Base-by-base conservation (phyloP, 2,888 invertebrate genomes). In the Oscheius sp. region DNA sequence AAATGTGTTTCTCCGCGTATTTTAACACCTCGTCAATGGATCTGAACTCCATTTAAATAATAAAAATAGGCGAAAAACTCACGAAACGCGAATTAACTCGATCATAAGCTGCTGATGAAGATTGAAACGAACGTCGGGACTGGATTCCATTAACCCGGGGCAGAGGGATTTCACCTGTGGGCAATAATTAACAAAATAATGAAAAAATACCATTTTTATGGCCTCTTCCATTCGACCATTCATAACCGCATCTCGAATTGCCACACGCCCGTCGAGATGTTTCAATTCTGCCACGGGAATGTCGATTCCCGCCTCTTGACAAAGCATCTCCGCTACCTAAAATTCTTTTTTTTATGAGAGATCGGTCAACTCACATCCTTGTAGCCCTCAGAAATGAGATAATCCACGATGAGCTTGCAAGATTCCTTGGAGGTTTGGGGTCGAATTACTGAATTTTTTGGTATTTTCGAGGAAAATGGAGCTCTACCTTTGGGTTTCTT, bases 311-410 rank as follows among this genome's bases (percentile, higher is more conserved):
- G 58, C 58, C 23, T 69, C 69, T 41, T 13, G 18, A 21, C 70
- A 70, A 2, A 70, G 41, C 1, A n/a, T 45, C 35, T 70, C 58
- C 1, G 59, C 70, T n/a, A 29, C 66, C 66, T 66, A 41, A 46
- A 46, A n/a, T 12, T 2, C n/a, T 12, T 13, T 6, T n/a, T 41
- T 6, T 35, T 9, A 35, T 35, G 23, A 2, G 21, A 23, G 27
- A 27, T 25, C 25, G 45, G 23, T 1, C 27, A 29, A 18, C 16
- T 49, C 13, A 69, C 70, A 21, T 70, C 59, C 35, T 49, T 70
- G 25, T 46, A 70, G 23, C 70, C 70, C 46, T 70, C 70, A n/a
- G 59, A 70, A 49, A 70, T 70, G 18, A 70, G 59, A 27, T 70
- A 70, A n/a, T 70, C 70, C 7, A 70, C 29, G 46, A 70, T 43